These are phyloP conservation scores for Xanthorhoe spadicearia DNA, from an alignment of 2,888 invertebrate species.

Conservation along the genomic window DNA sequence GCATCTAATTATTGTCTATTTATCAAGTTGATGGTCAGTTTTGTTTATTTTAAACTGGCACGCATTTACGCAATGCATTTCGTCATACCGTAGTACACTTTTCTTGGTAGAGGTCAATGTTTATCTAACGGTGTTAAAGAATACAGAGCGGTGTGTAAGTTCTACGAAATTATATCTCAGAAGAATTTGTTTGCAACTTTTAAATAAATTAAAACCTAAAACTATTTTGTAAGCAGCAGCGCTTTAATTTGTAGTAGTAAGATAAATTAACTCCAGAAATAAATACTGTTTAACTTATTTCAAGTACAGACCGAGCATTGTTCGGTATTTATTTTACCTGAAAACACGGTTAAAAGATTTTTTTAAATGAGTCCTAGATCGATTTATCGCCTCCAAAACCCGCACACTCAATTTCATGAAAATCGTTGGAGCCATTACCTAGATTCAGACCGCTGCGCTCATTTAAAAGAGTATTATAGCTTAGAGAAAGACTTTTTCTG, in stretches of 20 bases:
- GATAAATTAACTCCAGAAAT: not conserved
- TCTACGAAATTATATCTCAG: not conserved
- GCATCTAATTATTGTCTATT: constrained; percentile 42
- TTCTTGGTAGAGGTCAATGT: constrained; percentile 11
- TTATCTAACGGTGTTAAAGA: constrained; percentile 10
- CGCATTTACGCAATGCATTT: constrained; percentile 33
- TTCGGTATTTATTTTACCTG: too few species aligned
- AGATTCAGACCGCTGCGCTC: too few species aligned
- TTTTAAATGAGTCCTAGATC: too few species aligned
- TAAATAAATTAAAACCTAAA: not conserved
- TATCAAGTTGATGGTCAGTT: constrained; percentile 60
- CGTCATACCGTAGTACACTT: constrained; percentile 7
- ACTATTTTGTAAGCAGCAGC: not conserved
- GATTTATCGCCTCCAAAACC: too few species aligned
- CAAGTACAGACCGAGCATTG: too few species aligned
- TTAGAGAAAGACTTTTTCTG: too few species aligned
- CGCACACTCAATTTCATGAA: too few species aligned
- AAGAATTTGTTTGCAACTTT: not conserved
- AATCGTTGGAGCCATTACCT: too few species aligned
- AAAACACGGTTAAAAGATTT: too few species aligned
- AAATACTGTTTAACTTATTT: too few species aligned
- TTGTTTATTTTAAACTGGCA: constrained; percentile 52
- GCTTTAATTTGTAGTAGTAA: not conserved
- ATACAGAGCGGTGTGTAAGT: not conserved
- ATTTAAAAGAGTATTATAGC: too few species aligned